Base-by-base conservation (phyloP, 2,888 invertebrate species). In the Eurois occulta region DNA sequence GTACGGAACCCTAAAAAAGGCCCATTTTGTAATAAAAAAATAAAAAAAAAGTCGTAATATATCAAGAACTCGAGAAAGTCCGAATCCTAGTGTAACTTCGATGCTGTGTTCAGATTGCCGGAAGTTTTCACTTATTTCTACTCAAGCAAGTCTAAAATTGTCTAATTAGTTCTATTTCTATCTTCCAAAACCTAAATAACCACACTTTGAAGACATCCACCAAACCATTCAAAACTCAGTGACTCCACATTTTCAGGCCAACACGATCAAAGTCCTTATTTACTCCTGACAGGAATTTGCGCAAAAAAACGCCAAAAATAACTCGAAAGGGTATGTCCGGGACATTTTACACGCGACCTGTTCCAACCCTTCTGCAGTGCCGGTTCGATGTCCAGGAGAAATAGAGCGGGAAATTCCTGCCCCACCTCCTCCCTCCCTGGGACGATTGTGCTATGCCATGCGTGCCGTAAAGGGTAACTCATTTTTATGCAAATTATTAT, bases 301-400 rank as follows among this genome's bases (percentile, higher is more conserved):
- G 80, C 78, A 70, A 86, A 88, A 88, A 83, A 79, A 80, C 67
- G 69, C 84, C 80, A 79, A 86, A 83, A 87, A 86, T 87, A 89
- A 85, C 87, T 78, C 72, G 72, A 60, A 82, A 77, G 85, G 83
- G 78, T 77, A 80, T 82, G 74, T 85, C 85, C 75, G 86, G 85
- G 90, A 89, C 86, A 90, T 91, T 94, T 93, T 81, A 93, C 92
- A 92, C 91, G 78, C 90, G 92, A 92, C 90, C 90, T 90, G 88
- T 75, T 88, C 77, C 81, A 86, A 88, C 88, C 88, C 87, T 83
- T 85, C 83, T 60, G 88, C 90, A 90, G 84, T 87, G 77, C 78
- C 86, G 90, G 92, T 91, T 91, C 91, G 91, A 90, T 91, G 90
- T 88, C 89, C 91, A 90, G 85, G 89, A 88, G 90, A 94, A 94